Evolutionary conservation across 2,797 vertebrate species (phyloP), one percentile per base, ranked within the genome.

Genomic region (Lycodopsis pacificus): DNA sequence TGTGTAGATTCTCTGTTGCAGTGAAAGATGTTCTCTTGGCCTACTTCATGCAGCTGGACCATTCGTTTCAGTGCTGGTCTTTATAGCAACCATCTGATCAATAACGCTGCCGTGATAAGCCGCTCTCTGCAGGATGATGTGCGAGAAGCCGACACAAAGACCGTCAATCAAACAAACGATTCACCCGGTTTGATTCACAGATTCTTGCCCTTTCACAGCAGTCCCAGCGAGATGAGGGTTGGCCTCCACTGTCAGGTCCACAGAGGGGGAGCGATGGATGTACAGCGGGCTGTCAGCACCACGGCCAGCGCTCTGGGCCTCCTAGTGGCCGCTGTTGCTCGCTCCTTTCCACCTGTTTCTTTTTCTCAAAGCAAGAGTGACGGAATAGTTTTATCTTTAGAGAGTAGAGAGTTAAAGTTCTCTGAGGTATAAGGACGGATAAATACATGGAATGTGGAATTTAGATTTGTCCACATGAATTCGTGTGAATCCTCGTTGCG

Each of bases 221-320:
- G 5, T 56, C 25, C 3, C 15, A 14, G 19, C 30, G 20, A 44
- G 4, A 20, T 32, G 27, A 10, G 12, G 12, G 30, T 25, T 49
- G 11, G 19, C 42, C 40, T 8, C 32, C 0, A 3, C 12, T 20
- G 5, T 48, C 57, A 51, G 59, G 8, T 19, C 27, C 9, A 7
- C 25, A 7, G 10, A 19, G 4, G 9, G 6, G 13, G 20, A 63
- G 17, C 32, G 63, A 34, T 66, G 30, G 6, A 30, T 48, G 14
- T 30, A 30, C 49, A 42, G 19, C 11, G 8, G 15, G 1, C 11
- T 64, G 56, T 90, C 88, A 90, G 89, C 65, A 90, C 89, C 89
- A 91, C 71, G 90, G 88, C 53, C 88, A 91, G 91, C 82, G 86
- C 88, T 80, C 57, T 46, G 2, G 10, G 22, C 19, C 68, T 32